Conservation (phyloP, 2,797 vertebrate genomes). For the Carapus acus region DNA sequence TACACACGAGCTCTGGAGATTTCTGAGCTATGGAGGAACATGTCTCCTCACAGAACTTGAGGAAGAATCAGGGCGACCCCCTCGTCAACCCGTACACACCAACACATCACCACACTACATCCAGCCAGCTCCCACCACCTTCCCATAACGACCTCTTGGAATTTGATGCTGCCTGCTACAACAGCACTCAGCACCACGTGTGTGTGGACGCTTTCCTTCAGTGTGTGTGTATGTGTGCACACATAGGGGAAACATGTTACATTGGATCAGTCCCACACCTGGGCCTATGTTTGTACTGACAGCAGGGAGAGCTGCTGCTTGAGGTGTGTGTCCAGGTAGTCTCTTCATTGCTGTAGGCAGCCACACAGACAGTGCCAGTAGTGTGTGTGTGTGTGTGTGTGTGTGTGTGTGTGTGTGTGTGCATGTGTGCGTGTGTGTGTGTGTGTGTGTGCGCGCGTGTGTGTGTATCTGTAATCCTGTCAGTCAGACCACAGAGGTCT, state of each 20-base stretch:
- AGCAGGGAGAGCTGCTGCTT: slow-evolving; percentile 52
- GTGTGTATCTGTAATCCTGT: slow-evolving; percentile 52
- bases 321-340: slow-evolving; percentile 56
- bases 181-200: slow-evolving; percentile 31
- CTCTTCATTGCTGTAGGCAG: slow-evolving; percentile 61
- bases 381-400: slow-evolving; percentile 60
- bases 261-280: slow-evolving; percentile 54
- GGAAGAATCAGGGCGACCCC: slow-evolving; percentile 28
- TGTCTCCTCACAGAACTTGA: slow-evolving; percentile 69
- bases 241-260: slow-evolving; percentile 35
- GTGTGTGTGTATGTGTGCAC: slow-evolving; percentile 6
- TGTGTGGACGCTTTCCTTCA: no score
- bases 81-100: slow-evolving; percentile 18
- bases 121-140: slow-evolving; percentile 60
- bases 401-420: slow-evolving; percentile 54
- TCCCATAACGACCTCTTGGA: slow-evolving; percentile 58
- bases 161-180: slow-evolving; percentile 57
- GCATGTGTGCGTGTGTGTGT: slow-evolving; percentile 52
- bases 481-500: slow-evolving; percentile 61
- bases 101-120: slow-evolving; percentile 63
- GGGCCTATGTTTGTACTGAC: slow-evolving; percentile 52
- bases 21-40: slow-evolving; percentile 68
- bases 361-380: slow-evolving; percentile 54
- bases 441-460: slow-evolving; percentile 60
- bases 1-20: slow-evolving; percentile 54